These are phyloP conservation scores for Chrysodeixis includens DNA, from an alignment of 2,888 invertebrate species.

Conservation along the genomic window DNA sequence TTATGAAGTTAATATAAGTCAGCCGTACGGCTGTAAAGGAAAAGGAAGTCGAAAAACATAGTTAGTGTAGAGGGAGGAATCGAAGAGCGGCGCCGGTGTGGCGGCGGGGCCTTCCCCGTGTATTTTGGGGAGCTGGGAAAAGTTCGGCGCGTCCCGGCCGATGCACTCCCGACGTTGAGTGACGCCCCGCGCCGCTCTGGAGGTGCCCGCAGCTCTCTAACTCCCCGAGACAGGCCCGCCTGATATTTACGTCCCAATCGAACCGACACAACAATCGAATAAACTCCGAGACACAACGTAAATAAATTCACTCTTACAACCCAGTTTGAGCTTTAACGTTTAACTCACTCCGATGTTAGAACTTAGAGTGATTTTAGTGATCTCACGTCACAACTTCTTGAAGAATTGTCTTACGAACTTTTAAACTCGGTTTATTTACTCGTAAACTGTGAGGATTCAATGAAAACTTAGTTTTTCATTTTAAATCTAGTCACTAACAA, in stretches of 20 bases:
- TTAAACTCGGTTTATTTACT: conserved; percentile 59
- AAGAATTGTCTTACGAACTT: conserved; percentile 61
- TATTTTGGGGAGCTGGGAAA: conserved; percentile 63
- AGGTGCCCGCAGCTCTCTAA: conserved; percentile 48
- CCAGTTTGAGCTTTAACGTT: conserved; percentile 39
- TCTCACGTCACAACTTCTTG: conserved; percentile 61
- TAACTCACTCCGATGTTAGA: conserved; percentile 43
- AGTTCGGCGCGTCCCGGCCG: conserved; percentile 44
- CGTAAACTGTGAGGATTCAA: conserved; percentile 50
- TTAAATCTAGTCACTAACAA: conserved; percentile 61
- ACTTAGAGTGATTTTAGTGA: conserved; percentile 64
- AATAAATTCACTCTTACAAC: conserved; percentile 49
- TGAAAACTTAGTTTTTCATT: conserved; percentile 56
- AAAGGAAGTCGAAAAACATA: conserved; percentile 81
- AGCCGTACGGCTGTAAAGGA: conserved; percentile 75
- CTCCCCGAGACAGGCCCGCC: conserved; percentile 48
- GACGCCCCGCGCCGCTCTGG: conserved; percentile 47
- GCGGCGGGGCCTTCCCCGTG: conserved; percentile 63
- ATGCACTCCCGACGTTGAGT: conserved; percentile 47
- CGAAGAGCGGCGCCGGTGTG: conserved; percentile 75
- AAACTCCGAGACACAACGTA: conserved; percentile 53
- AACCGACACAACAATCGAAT: conserved; percentile 55
- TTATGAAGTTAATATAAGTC: conserved; percentile 85
- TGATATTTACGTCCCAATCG: conserved; percentile 53
- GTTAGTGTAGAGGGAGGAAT: conserved; percentile 76